These are phyloP conservation scores for Boulengeromyrus knoepffleri DNA, from an alignment of 2,113 vertebrate genomes.

Conservation along the genomic window DNA sequence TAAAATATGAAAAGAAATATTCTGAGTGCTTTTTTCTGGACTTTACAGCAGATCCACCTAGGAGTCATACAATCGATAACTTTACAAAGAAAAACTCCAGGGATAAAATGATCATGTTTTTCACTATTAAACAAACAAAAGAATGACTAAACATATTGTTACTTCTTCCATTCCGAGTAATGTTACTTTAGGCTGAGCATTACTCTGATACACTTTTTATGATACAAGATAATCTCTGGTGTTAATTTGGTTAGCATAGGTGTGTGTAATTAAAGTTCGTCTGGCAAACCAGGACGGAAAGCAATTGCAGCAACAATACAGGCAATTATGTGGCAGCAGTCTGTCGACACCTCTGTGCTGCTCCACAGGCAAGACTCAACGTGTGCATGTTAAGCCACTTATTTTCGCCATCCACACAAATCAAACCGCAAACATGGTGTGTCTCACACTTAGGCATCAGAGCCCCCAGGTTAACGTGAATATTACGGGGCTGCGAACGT, in stretches of 20 bases:
- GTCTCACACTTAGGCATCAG: not conserved
- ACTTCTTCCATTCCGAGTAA: not conserved
- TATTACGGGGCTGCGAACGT: not conserved
- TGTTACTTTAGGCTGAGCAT: not conserved
- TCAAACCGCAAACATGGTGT: conserved; percentile 11
- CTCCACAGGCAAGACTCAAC: conserved; percentile 44
- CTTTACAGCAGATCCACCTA: not conserved
- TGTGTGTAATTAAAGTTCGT: conserved; percentile 49
- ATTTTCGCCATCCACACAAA: conserved; percentile 30
- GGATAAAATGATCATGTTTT: not conserved
- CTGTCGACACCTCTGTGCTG: conserved; percentile 32
- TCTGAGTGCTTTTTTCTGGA: not conserved
- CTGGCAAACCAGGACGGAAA: conserved; percentile 55
- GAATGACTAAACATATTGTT: not conserved
- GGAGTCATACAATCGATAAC: not conserved
- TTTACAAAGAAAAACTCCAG: not conserved
- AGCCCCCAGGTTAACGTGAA: not conserved
- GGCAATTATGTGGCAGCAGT: conserved; percentile 48
- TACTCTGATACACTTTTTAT: conserved; percentile 22
- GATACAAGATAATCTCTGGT: not conserved
- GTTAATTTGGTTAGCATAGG: conserved; percentile 30
- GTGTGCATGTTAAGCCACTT: conserved; percentile 30
- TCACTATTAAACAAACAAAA: not conserved
- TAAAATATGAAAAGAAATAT: not conserved
- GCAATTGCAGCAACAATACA: conserved; percentile 58